Evolutionary conservation across 2,113 vertebrate genomes (phyloP).

Genomic region (Phoxinus phoxinus): DNA sequence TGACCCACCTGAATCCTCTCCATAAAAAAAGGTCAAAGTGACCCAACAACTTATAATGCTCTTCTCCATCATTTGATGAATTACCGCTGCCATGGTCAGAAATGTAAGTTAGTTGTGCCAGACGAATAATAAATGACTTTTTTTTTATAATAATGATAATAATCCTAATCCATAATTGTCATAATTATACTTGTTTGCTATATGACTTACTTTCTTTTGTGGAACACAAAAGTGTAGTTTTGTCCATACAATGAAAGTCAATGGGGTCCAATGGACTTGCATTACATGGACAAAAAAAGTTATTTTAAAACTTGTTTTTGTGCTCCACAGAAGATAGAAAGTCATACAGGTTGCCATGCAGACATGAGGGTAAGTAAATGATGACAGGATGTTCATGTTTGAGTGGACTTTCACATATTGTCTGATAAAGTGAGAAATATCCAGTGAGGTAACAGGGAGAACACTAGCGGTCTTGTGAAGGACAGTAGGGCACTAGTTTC

Average conservation of each 20-base stretch:
- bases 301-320: too few relatives aligned
- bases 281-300: too few relatives aligned
- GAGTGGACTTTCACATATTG: background rate
- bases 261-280: too few relatives aligned
- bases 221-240: background rate
- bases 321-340: too few relatives aligned
- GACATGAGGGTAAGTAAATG: too few relatives aligned
- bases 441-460: slow-evolving; percentile 27
- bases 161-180: background rate
- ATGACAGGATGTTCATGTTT: background rate
- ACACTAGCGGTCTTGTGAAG: slow-evolving; percentile 41
- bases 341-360: too few relatives aligned
- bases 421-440: slow-evolving; percentile 24
- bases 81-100: background rate
- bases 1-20: background rate
- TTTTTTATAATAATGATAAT: background rate
- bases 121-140: background rate
- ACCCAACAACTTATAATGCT: background rate
- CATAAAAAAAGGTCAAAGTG: background rate
- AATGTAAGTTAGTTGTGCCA: background rate
- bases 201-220: background rate
- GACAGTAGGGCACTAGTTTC: slow-evolving; percentile 59
- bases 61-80: slow-evolving; percentile 16
- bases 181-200: background rate
- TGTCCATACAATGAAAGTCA: too few relatives aligned